Evolutionary conservation across 2,113 vertebrate species (phyloP).

Genomic region (Felis catus): DNA sequence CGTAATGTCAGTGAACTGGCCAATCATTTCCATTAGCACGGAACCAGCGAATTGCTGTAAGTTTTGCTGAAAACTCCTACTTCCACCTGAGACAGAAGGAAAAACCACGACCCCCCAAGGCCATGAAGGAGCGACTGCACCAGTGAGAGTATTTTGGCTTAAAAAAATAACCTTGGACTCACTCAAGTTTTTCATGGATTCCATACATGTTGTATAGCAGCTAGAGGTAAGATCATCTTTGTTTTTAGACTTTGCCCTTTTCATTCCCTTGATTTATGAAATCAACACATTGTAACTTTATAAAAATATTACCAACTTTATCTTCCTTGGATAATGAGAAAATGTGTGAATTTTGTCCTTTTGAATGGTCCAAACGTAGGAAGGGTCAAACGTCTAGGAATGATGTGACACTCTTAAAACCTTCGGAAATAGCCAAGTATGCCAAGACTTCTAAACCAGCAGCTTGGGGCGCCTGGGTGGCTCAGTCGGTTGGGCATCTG

Average conservation of each 20-base stretch:
- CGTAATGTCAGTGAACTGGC: rapidly evolving
- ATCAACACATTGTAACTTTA: neutral
- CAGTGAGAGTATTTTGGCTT: neutral
- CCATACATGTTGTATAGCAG: neutral
- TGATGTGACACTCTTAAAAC: neutral
- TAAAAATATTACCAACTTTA: constrained; percentile 29
- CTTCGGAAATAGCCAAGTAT: neutral
- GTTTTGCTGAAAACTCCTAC: neutral
- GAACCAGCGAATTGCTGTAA: neutral
- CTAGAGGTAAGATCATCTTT: neutral
- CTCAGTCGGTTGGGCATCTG: no score
- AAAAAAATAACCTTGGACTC: neutral
- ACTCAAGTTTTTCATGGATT: neutral
- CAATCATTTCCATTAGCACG: neutral
- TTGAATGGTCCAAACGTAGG: neutral
- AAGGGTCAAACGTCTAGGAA: neutral
- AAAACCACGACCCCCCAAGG: neutral
- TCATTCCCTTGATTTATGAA: constrained; percentile 3
- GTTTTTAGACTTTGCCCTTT: neutral
- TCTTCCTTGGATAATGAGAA: neutral
- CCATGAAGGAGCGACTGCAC: neutral
- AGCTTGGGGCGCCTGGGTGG: neutral
- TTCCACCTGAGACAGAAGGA: neutral
- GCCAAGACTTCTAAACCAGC: neutral
- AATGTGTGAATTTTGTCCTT: neutral